Base-by-base conservation (phyloP, 2,797 vertebrate species). In the Takifugu rubripes region DNA sequence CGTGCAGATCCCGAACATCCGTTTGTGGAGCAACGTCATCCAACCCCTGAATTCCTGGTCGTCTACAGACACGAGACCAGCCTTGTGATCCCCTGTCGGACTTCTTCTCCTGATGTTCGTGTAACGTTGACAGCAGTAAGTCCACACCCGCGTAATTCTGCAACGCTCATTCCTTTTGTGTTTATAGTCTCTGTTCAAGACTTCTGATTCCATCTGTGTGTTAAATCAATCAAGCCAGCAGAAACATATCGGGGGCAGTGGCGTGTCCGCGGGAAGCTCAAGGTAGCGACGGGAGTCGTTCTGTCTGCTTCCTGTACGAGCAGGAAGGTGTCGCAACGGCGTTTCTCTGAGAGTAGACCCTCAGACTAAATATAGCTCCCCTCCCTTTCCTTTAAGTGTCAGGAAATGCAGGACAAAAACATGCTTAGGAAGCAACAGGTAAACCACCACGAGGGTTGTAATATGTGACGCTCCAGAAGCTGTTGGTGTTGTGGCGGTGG, bases 41-140 rank as follows among this genome's bases (percentile, higher is more conserved):
- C 0, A 0, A 45, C 0, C 54, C 74, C 0, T n/a, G 0, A 5
- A 15, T 0, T 67, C 0, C 58, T 95, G 68, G 1, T 9, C 6
- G 63, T 62, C 46, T 77, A 71, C 79, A 61, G 74, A 15, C 1
- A 78, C 0, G 84, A 86, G 2, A 68, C 70, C 47, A 60, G 55
- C 0, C 69, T 95, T 0, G 64, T 88, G 1, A 44, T 96, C 14
- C 94, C 95, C 11, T 97, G 95, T 70, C 82, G 91, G 24, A 94
- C 94, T 12, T 90, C 93, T 49, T 93, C 88, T 0, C 93, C 93
- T 36, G 77, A 91, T 26, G 72, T 87, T 70, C 49, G 3, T 17
- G 93, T 95, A 21, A 78, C 55, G 27, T 83, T 95, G 59, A 61
- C 3, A 31, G 50, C 52, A 85, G 95, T 97, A 81, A 93, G 92